Percentiles rank a stretch among this genome's conserved stretches.
phyloP scores from a whole-genome alignment of 1,140 invertebrate genomes.

The Drosophila dunni region DNA sequence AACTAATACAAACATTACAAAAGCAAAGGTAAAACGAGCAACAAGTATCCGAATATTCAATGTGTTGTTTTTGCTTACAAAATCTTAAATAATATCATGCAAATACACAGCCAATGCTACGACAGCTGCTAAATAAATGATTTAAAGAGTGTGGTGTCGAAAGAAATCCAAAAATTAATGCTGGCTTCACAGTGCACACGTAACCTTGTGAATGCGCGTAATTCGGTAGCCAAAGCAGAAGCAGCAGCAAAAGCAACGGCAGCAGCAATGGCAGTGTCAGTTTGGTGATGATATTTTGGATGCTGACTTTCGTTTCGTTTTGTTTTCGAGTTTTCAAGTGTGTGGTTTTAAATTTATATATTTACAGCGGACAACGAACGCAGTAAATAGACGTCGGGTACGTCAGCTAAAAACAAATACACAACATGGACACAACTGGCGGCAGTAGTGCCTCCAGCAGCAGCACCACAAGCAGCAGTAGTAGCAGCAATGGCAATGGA shows the following conservation, averaged over 20 bases:
- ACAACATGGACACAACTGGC: conserved; percentile 54
- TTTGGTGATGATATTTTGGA: conserved; percentile 38
- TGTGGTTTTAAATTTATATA: conserved; percentile 21
- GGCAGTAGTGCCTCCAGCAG: conserved; percentile 27
- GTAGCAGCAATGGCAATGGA: conserved; percentile 24
- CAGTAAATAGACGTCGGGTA: conserved; percentile 62
- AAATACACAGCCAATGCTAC: not conserved
- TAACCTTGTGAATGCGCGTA: conserved; percentile 84
- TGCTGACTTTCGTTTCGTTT: conserved; percentile 28
- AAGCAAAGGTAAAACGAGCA: conserved; percentile 58
- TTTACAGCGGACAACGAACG: conserved; percentile 38
- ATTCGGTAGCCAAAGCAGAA: conserved; percentile 71
- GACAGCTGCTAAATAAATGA: not conserved
- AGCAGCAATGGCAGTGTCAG: conserved; percentile 42
- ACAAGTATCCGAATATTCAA: conserved; percentile 63
- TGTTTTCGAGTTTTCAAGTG: conserved; percentile 5
- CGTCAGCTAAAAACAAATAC: conserved; percentile 50
- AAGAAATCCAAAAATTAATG: conserved; percentile 27
- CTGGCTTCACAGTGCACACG: conserved; percentile 65
- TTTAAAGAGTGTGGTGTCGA: not conserved
- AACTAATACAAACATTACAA: conserved; percentile 67
- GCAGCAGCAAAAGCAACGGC: conserved; percentile 38
- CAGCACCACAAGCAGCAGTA: conserved; percentile 27
- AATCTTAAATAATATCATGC: conserved; percentile 16
- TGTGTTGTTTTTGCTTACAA: conserved; percentile 9